Conservation (phyloP, 1,140 invertebrate species). For the Euborellia annulipes region DNA sequence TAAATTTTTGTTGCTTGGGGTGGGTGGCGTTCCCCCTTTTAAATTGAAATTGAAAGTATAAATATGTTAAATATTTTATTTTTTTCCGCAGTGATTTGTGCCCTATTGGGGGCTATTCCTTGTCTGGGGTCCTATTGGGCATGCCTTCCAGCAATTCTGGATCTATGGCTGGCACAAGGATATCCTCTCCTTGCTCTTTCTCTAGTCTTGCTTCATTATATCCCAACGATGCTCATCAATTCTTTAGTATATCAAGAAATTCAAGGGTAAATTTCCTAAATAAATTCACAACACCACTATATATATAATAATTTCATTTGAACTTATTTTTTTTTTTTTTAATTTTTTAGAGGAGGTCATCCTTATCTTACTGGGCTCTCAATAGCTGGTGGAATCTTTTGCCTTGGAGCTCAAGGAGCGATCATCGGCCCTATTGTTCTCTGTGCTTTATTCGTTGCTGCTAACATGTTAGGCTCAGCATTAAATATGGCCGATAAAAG, state of each 20-base stretch:
- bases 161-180: conserved; percentile 83
- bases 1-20: too few species aligned
- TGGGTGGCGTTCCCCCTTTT: too few species aligned
- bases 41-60: too few species aligned
- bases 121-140: conserved; percentile 91
- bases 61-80: conserved; percentile 14
- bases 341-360: conserved; percentile 64
- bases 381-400: conserved; percentile 96
- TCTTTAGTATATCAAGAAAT: conserved; percentile 94
- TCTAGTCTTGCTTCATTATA: conserved; percentile 68
- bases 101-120: conserved; percentile 83
- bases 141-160: conserved; percentile 78
- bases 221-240: conserved; percentile 83
- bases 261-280: conserved; percentile 57
- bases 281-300: too few species aligned
- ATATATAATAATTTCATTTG: too few species aligned
- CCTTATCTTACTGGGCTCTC: conserved; percentile 96
- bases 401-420: conserved; percentile 88
- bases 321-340: conserved; percentile 11
- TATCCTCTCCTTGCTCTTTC: conserved; percentile 55
- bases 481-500: too few species aligned
- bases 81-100: conserved; percentile 72
- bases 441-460: conserved; percentile 66
- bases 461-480: conserved; percentile 45
- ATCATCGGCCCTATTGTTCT: conserved; percentile 89